A percentile compares a stretch with the other conserved stretches of the same genome.
These are phyloP conservation scores for Alethe castanea DNA, from an alignment of 2,113 vertebrate species.

Conservation along the genomic window DNA sequence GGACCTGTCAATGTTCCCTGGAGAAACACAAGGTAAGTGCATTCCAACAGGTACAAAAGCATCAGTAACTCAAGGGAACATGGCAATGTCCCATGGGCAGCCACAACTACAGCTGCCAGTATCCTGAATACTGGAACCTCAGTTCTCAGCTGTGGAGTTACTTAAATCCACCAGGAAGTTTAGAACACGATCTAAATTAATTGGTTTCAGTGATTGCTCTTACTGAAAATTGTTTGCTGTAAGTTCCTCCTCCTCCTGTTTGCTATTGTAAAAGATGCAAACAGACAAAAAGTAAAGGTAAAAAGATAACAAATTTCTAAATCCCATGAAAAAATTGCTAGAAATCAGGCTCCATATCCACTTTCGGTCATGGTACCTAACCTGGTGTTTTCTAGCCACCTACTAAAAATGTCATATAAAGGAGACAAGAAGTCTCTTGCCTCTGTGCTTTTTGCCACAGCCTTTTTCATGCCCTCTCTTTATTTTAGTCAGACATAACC, in stretches of 20 bases:
- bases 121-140: neutral
- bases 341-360: neutral
- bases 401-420: neutral
- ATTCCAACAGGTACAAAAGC: neutral
- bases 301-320: neutral
- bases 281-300: neutral
- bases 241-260: neutral
- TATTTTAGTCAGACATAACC: neutral
- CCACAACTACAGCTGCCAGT: neutral
- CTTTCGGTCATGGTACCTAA: neutral
- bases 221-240: rapidly evolving
- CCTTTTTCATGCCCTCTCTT: neutral
- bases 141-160: neutral
- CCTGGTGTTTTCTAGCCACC: neutral
- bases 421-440: neutral
- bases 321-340: neutral
- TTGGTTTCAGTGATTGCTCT: neutral
- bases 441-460: neutral
- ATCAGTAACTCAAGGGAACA: neutral
- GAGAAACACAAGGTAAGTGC: slow-evolving; percentile 8
- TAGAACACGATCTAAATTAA: neutral
- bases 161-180: neutral
- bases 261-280: neutral
- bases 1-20: neutral
- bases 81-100: neutral